Conservation (phyloP, 2,888 invertebrate genomes). For the Icerya purchasi region DNA sequence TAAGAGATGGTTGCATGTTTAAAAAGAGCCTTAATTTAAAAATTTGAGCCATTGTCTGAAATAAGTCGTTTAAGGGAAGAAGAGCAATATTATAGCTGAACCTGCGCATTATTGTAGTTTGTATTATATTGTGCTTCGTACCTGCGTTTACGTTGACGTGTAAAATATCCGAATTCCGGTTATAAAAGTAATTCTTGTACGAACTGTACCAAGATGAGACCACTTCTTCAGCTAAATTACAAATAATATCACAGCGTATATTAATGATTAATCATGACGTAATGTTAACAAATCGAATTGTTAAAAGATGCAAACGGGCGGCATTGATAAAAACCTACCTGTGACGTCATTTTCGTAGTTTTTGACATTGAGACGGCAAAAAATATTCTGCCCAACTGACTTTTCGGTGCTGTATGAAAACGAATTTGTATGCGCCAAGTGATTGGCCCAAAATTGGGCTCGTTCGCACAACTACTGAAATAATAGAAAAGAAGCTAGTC, state of each 20-base stretch:
- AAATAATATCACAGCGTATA: background rate
- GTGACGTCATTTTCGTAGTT: slow-evolving; percentile 41
- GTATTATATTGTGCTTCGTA: slow-evolving; percentile 26
- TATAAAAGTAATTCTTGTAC: slow-evolving; percentile 49
- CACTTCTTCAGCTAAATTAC: slow-evolving; percentile 44
- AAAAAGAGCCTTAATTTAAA: too few species aligned
- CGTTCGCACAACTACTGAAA: slow-evolving; percentile 44
- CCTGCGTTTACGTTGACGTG: slow-evolving; percentile 61
- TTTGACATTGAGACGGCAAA: slow-evolving; percentile 46
- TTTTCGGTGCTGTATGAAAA: slow-evolving; percentile 52
- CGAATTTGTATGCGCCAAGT: slow-evolving; percentile 56
- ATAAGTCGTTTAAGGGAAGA: too few species aligned
- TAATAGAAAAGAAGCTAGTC: background rate
- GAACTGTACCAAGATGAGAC: slow-evolving; percentile 64
- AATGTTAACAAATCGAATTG: too few species aligned
- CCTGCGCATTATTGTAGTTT: too few species aligned
- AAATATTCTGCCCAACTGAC: slow-evolving; percentile 58
- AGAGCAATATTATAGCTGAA: too few species aligned
- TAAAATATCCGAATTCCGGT: slow-evolving; percentile 46
- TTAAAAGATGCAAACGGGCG: background rate
- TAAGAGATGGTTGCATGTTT: too few species aligned
- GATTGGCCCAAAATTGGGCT: slow-evolving; percentile 74
- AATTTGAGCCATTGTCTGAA: too few species aligned
- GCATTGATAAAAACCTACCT: slow-evolving; percentile 26
- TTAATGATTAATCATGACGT: too few species aligned